Evolutionary conservation across 1,140 invertebrate species (phyloP), one percentile per base, ranked within the genome.

Genomic region (Dysdera silvatica): DNA sequence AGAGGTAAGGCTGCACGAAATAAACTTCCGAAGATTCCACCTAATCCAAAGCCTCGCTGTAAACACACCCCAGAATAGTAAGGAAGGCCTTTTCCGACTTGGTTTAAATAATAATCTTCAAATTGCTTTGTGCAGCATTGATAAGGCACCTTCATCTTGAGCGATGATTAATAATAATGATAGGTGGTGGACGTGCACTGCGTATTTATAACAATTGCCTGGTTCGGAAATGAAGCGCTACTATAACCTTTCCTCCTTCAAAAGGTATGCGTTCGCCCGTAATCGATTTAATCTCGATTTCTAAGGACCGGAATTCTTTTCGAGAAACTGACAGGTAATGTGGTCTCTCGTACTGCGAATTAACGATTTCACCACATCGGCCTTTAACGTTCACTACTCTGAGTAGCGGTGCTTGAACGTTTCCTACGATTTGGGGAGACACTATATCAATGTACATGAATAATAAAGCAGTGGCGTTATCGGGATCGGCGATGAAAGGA

Each of bases 181-280:
- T 56, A 12, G 40, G 24, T 16, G 8, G 16, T 41, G n/a, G 4
- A 14, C 18, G 14, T 26, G 1, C n/a, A 16, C 16, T 35, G 10
- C 20, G n/a, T n/a, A n/a, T 55, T 56, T 43, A 56, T 56, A 56
- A 4, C 31, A 43, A 28, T n/a, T 56, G 37, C 43, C 26, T 31
- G 18, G 32, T 47, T 20, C 55, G 20, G 33, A 60, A 60, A 40
- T 51, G 33, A 8, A 60, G 8, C 3, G 24, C 35, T 2, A 31
- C 23, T 12, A 60, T 37, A 1, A 60, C 57, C 51, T 20, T 49
- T 18, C 57, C 47, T 10, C 43, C 37, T 60, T 60, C 57, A 23
- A 60, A 49, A 3, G 45, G 32, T 49, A 59, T 40, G 28, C 40
- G 37, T 23, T 40, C 23, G 0, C 57, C 47, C 16, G 47, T 23